Evolutionary conservation across 2,797 vertebrate genomes (phyloP), one percentile per base, ranked within the genome.

Genomic region (Coracias cyanogaster): DNA sequence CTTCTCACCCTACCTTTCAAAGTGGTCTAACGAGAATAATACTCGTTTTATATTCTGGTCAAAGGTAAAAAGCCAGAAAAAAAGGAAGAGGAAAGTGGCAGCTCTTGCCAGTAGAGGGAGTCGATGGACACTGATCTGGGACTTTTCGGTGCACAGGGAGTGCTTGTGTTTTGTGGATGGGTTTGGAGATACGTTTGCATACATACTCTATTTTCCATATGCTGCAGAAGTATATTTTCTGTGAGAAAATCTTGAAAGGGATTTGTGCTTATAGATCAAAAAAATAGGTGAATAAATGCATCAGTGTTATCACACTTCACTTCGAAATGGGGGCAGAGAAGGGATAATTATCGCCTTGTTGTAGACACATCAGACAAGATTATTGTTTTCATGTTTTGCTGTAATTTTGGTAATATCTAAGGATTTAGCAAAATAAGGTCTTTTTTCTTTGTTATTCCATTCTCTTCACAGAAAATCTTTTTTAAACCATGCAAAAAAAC

Each of bases 41-140:
- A 24, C 26, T 45, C 10, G 21, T 51, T 82, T 74, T 57, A 15
- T 10, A 15, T 33, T 18, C 49, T 81, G 8, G 54, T 29, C 45
- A 12, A 74, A 94, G 89, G 31, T 82, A 20, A 4, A 35, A 14
- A 70, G 51, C 5, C 82, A 72, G 82, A 57, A 58, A 70, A 60
- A 91, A 24, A 0, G 43, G 55, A 41, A 20, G 21, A 60, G 41
- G 39, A 77, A 91, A 84, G 60, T 54, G 71, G 46, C 49, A 69
- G n/a, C 49, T 96, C 85, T 90, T 94, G 89, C 98, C 98, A 97
- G 97, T 81, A 98, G 98, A 97, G 97, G 98, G 98, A 96, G 97
- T 91, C 60, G 72, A 28, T 93, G 86, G 91, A 95, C 96, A 15
- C 84, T 37, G 93, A 93, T 93, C 70, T 81, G 86, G 84, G 55